Evolutionary conservation across 2,797 vertebrate genomes (phyloP), one percentile per base, ranked within the genome.

Genomic region (Pseudochirops corinnae): DNA sequence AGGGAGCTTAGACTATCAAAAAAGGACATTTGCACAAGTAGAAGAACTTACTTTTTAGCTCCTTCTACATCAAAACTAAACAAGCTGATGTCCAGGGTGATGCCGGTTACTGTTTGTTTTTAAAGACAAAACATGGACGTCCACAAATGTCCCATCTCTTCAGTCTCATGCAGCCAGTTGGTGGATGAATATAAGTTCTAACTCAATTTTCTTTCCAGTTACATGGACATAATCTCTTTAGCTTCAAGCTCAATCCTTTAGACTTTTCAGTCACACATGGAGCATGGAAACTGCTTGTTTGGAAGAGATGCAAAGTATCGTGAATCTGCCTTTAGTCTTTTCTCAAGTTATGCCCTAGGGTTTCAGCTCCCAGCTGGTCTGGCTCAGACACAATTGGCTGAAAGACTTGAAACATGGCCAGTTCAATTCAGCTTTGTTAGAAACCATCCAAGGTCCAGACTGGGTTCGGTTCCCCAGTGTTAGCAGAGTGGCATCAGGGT

Each of bases 351-450:
- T 93, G 97, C 67, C 95, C 90, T 92, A 58, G 97, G 96, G 97
- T 97, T 97, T 95, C 94, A 46, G 74, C 90, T 97, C 55, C 87
- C 97, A 98, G 98, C 93, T 97, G 96, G 94, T 96, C 74, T 11
- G 55, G 96, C 97, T 98, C 98, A 97, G 96, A 95, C 95, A 96
- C 96, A 94, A 91, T 95, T 97, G 95, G 96, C 90, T 55, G 56
- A 97, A 96, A 97, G 97, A 96, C 97, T 97, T 95, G 93, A 97
- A 97, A 96, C 92, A 94, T 94, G 97, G 92, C 95, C 95, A 14
- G 93, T 95, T 96, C 93, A 57, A 96, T 92, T 98, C 97, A 95
- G 95, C 94, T 97, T 96, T 94, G 95, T 96, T 97, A 96, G 97
- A 97, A 97, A 95, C 92, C 90, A 87, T 1, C 90, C 82, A 94